Conservation (phyloP, 2,113 vertebrate genomes). For the Narcine bancroftii region DNA sequence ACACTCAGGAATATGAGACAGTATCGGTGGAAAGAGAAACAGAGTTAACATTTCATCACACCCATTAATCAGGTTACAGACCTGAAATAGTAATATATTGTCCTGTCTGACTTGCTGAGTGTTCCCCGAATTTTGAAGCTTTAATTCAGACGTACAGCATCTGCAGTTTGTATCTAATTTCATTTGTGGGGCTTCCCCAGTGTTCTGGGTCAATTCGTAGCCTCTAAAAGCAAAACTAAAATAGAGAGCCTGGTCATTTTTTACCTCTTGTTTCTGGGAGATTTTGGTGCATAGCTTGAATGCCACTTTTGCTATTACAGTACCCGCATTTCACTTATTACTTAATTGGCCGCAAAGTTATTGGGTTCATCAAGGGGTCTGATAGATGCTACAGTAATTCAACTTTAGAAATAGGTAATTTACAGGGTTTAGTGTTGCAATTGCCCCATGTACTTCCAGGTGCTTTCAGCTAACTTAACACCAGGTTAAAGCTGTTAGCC, state of each 20-base stretch:
- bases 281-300: neutral
- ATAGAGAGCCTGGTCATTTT: neutral
- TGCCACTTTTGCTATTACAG: neutral
- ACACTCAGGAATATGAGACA: too few relatives aligned
- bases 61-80: too few relatives aligned
- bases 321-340: neutral
- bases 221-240: neutral
- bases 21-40: too few relatives aligned
- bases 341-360: neutral
- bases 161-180: too few relatives aligned
- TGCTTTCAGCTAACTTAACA: too few relatives aligned
- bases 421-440: neutral
- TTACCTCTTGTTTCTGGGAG: neutral
- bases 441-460: too few relatives aligned
- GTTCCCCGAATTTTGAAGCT: too few relatives aligned
- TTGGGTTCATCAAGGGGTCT: neutral
- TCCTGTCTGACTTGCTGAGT: too few relatives aligned
- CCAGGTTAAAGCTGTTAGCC: too few relatives aligned
- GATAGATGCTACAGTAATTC: neutral
- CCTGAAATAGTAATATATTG: too few relatives aligned
- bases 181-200: neutral
- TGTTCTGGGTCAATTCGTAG: neutral
- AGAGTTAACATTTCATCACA: too few relatives aligned
- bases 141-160: too few relatives aligned
- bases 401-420: neutral